Conservation (phyloP, 2,113 vertebrate genomes). For the Acanthisitta chloris region DNA sequence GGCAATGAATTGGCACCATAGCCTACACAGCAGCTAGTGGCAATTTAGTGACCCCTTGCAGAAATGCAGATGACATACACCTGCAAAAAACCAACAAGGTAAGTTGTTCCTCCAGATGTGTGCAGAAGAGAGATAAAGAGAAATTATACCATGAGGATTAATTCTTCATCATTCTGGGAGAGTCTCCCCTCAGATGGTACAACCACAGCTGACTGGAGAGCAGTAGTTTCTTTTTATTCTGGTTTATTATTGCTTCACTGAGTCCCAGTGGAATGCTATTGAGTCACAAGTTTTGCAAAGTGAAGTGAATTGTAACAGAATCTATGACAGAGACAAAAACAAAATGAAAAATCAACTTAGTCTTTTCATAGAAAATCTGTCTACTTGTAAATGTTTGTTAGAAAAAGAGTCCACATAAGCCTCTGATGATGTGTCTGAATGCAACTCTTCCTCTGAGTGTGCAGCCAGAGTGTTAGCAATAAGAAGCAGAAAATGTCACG, state of each 20-base stretch:
- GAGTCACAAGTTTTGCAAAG: neutral
- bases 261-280: neutral
- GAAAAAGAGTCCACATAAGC: constrained; percentile 47
- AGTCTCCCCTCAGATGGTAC: neutral
- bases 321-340: neutral
- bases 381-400: constrained; percentile 43
- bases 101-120: neutral
- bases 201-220: neutral
- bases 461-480: constrained; percentile 79
- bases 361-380: neutral
- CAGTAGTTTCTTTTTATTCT: neutral
- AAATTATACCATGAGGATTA: neutral
- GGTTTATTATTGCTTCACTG: neutral
- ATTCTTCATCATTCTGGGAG: neutral
- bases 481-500: constrained; percentile 89
- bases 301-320: neutral
- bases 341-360: neutral
- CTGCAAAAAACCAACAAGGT: neutral
- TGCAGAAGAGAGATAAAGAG: neutral
- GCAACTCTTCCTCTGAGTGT: constrained; percentile 73
- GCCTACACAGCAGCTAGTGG: neutral
- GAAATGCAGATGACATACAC: neutral
- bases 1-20: neutral
- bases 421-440: constrained; percentile 66
- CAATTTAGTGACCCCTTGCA: neutral